Conservation (phyloP, 2,113 vertebrate genomes). For the Turnix velox region DNA sequence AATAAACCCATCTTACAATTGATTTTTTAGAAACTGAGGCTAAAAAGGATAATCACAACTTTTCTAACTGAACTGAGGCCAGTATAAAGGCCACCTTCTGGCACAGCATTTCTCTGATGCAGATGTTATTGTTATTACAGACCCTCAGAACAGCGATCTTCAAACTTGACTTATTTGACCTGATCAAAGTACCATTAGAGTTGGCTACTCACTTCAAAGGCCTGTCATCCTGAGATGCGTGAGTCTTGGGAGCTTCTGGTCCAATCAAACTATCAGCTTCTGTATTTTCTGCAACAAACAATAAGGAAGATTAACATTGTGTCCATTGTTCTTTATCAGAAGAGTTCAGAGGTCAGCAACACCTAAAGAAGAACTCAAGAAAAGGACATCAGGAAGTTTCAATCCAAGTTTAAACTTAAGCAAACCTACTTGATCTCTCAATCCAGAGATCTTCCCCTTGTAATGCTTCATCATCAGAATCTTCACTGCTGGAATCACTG, state of each 20-base stretch:
- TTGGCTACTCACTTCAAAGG: slow-evolving; percentile 87
- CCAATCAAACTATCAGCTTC: slow-evolving; percentile 86
- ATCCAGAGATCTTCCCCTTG: slow-evolving; percentile 84
- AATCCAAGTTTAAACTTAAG: background rate
- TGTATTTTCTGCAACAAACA: slow-evolving; percentile 57
- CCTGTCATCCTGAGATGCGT: slow-evolving; percentile 88
- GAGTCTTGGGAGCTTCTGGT: slow-evolving; percentile 91
- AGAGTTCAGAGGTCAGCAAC: background rate
- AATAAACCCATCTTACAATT: background rate
- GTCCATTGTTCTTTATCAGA: background rate
- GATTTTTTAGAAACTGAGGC: background rate
- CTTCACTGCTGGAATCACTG: slow-evolving; percentile 87
- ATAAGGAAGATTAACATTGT: background rate
- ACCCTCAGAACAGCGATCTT: background rate
- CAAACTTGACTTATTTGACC: background rate
- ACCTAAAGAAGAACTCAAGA: background rate
- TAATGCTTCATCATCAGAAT: slow-evolving; percentile 80
- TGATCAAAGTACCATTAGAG: background rate
- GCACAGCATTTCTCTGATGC: background rate
- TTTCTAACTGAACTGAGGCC: background rate
- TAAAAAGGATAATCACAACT: background rate
- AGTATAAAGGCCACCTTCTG: background rate
- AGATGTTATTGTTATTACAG: background rate
- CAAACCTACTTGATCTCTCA: slow-evolving; percentile 83
- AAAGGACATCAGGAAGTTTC: background rate